Evolutionary conservation across 2,888 invertebrate species (phyloP).

Genomic region (Epinotia bilunana): DNA sequence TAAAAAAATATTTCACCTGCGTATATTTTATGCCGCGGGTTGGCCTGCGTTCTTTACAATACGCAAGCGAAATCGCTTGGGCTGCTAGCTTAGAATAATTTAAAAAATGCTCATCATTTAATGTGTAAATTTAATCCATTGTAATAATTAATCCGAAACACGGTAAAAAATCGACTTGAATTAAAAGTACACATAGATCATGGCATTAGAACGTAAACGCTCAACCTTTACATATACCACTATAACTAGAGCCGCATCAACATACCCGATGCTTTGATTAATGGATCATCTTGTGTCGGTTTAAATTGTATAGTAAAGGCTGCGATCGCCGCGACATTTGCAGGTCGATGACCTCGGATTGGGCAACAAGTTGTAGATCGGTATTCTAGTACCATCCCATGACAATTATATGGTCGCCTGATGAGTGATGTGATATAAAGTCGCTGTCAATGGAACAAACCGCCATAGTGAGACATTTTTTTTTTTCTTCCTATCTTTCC

Average conservation of each 20-base stretch:
- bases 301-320: neutral
- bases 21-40: too few species aligned
- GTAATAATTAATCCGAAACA: neutral
- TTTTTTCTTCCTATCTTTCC: too few species aligned
- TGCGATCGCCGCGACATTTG: constrained; percentile 38
- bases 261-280: neutral
- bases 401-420: neutral
- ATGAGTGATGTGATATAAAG: too few species aligned
- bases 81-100: too few species aligned
- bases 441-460: too few species aligned
- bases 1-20: too few species aligned
- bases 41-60: too few species aligned
- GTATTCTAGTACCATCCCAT: neutral
- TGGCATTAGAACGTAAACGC: constrained; percentile 8
- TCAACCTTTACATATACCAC: constrained; percentile 8
- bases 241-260: neutral
- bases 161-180: neutral
- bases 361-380: constrained; percentile 26
- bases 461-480: too few species aligned
- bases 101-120: too few species aligned
- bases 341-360: constrained; percentile 32
- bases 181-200: neutral
- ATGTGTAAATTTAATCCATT: too few species aligned
- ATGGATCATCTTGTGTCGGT: neutral
- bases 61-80: too few species aligned